Conservation (phyloP, 2,888 invertebrate species). For the Pherbina coryleti region DNA sequence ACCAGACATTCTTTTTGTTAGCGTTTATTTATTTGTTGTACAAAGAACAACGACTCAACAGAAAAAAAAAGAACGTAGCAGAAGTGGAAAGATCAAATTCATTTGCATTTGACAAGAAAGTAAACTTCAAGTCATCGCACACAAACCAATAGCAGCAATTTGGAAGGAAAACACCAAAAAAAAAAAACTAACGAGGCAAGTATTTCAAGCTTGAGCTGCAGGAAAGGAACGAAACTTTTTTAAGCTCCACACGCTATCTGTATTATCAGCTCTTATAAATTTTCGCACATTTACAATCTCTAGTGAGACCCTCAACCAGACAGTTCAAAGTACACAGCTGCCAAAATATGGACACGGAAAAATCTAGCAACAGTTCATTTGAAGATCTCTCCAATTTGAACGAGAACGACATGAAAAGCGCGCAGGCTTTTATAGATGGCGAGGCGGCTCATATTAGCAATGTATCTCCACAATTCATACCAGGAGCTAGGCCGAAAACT, state of each 20-base stretch:
- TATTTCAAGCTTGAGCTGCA: not conserved
- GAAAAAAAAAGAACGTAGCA: not conserved
- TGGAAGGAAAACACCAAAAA: not conserved
- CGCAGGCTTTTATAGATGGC: constrained; percentile 42
- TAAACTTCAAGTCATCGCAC: constrained; percentile 1
- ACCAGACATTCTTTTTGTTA: not conserved
- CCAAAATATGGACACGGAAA: constrained; percentile 67
- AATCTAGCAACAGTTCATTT: constrained; percentile 77
- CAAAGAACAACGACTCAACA: not conserved
- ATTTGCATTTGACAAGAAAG: not conserved
- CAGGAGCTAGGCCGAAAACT: constrained; percentile 2
- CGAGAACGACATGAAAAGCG: constrained; percentile 70
- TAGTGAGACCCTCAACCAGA: not conserved
- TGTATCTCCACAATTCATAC: not conserved
- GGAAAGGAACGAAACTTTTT: not conserved
- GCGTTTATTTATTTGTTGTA: not conserved
- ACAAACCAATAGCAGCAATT: not conserved
- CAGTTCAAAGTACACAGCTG: not conserved
- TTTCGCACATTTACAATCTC: not conserved
- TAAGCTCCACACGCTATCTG: not conserved
- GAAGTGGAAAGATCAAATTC: not conserved
- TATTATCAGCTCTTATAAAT: not conserved
- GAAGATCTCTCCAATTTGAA: constrained; percentile 75
- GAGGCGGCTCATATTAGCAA: constrained; percentile 19
- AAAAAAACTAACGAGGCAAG: not conserved